Conservation (phyloP, 2,888 invertebrate genomes). For the Thysanoteuthis rhombus region DNA sequence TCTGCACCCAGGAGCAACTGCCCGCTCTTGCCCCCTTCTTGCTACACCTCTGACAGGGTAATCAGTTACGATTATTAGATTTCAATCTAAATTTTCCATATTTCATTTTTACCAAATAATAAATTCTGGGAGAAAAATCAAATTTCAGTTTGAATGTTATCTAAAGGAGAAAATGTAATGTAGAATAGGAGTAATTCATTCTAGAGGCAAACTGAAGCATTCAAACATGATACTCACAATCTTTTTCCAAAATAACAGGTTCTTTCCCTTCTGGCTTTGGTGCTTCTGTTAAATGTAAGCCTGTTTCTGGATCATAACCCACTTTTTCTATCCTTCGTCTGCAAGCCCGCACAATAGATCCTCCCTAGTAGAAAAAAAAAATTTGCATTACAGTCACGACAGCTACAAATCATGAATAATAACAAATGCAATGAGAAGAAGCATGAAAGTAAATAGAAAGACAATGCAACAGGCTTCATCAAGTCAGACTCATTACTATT, state of each 20-base stretch:
- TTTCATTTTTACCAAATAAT: not conserved
- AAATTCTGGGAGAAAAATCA: not conserved
- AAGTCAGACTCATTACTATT: too few relatives aligned
- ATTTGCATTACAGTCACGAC: not conserved
- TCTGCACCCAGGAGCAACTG: too few relatives aligned
- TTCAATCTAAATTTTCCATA: not conserved
- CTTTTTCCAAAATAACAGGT: slow-evolving; percentile 59
- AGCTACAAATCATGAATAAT: not conserved
- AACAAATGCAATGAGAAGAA: not conserved
- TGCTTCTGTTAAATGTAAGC: slow-evolving; percentile 59
- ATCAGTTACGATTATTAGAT: not conserved
- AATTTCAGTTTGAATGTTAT: not conserved
- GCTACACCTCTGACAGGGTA: too few relatives aligned
- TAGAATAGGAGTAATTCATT: not conserved
- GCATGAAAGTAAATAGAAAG: not conserved
- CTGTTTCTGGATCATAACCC: slow-evolving; percentile 72
- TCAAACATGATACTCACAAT: slow-evolving; percentile 54
- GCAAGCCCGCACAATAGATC: slow-evolving; percentile 81
- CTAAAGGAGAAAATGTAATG: not conserved
- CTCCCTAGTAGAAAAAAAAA: slow-evolving; percentile 72
- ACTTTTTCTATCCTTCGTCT: slow-evolving; percentile 78
- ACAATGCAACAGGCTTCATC: not conserved
- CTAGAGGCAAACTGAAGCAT: not conserved
- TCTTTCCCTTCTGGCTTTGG: slow-evolving; percentile 67
- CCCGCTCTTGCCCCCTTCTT: too few relatives aligned